Conservation (phyloP, 1,140 invertebrate genomes). For the Anastatus disparis region DNA sequence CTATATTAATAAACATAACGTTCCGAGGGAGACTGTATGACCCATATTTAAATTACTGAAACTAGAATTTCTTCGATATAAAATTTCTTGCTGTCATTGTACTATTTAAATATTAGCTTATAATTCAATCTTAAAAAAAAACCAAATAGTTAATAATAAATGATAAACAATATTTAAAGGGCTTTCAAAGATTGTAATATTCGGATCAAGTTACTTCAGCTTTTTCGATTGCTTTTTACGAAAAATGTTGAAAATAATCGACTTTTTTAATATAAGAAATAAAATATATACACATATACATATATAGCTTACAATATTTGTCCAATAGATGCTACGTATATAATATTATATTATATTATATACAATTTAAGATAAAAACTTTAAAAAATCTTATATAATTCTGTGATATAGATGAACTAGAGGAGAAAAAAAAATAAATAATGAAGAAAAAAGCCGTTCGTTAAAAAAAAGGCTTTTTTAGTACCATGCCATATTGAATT, state of each 20-base stretch:
- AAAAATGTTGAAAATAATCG: background rate
- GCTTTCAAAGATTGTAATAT: constrained; percentile 17
- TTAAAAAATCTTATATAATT: constrained; percentile 33
- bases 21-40: too few relatives aligned
- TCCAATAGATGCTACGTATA: too few relatives aligned
- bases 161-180: constrained; percentile 11
- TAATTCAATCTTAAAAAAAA: too few relatives aligned
- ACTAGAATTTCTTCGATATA: too few relatives aligned
- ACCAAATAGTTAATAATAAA: background rate
- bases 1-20: too few relatives aligned
- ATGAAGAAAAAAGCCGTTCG: constrained; percentile 19
- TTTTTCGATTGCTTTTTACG: constrained; percentile 33
- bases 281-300: background rate
- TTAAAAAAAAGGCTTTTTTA: background rate
- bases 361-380: background rate
- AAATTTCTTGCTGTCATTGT: too few relatives aligned
- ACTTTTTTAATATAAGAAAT: constrained; percentile 12
- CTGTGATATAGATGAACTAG: constrained; percentile 44
- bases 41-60: too few relatives aligned
- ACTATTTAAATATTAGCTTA: too few relatives aligned
- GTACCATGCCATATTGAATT: constrained; percentile 12
- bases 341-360: too few relatives aligned
- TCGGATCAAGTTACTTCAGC: constrained; percentile 14
- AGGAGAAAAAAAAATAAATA: too few relatives aligned
- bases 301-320: background rate